Evolutionary conservation across 2,888 invertebrate species (phyloP).

Genomic region (Chymomyza caudatula): DNA sequence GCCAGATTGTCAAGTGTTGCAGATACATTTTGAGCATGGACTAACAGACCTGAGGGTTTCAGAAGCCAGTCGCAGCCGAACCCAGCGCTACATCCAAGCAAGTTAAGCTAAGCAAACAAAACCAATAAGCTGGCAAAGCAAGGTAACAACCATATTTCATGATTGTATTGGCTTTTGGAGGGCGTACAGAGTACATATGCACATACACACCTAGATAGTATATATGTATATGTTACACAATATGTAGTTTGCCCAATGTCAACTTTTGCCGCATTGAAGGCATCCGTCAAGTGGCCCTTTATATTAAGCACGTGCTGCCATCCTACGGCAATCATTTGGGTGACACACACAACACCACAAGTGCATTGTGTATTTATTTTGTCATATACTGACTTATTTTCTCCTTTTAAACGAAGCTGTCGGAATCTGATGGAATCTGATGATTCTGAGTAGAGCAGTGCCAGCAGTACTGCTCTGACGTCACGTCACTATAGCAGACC

Average conservation of each 20-base stretch:
- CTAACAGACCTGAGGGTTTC: slow-evolving; percentile 22
- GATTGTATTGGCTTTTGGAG: slow-evolving; percentile 27
- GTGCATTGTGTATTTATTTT: slow-evolving; percentile 1
- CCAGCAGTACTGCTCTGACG: not conserved
- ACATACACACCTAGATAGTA: not conserved
- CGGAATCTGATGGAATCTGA: not conserved
- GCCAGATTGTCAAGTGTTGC: slow-evolving; percentile 46
- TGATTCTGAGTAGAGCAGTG: not conserved
- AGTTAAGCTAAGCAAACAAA: slow-evolving; percentile 2
- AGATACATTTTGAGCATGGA: slow-evolving; percentile 15
- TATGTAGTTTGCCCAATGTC: slow-evolving; percentile 42
- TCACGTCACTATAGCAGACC: slow-evolving; percentile 6
- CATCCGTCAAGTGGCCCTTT: slow-evolving; percentile 44
- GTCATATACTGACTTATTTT: not conserved
- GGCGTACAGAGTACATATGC: too few relatives aligned
- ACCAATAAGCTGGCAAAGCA: not conserved
- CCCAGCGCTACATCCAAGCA: slow-evolving; percentile 15
- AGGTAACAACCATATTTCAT: slow-evolving; percentile 17
- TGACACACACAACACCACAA: not conserved
- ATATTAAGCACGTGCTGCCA: slow-evolving; percentile 38
- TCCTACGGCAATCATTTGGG: slow-evolving; percentile 3
- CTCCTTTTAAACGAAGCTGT: slow-evolving; percentile 5
- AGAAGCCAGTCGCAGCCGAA: not conserved
- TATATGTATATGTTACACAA: not conserved
- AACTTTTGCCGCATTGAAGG: slow-evolving; percentile 58